Base-by-base conservation (phyloP, 2,888 invertebrate species). In the Perdita meconis region DNA sequence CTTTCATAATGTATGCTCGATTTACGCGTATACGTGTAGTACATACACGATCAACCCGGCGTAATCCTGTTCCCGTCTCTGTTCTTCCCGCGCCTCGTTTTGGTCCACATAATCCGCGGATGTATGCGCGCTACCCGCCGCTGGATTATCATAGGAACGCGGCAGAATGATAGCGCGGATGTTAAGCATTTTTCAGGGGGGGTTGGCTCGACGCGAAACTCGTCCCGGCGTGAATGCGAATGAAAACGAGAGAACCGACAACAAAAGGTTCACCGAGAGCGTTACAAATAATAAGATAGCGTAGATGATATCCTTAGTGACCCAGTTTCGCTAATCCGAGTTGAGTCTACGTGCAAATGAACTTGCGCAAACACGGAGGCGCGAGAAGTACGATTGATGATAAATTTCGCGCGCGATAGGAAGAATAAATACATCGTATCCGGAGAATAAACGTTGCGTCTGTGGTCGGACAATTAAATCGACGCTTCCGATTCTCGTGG, bases 101-200 rank as follows among this genome's bases (percentile, higher is more conserved):
- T 10, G 38, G 60, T 30, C 55, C 22, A 34, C 16, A 64, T 53
- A 40, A 75, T 40, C 59, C 40, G 40, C 8, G 68, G 34, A 30
- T 44, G 51, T 63, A 60, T 70, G 67, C 5, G 61, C 64, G 66
- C 80, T 67, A 67, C 67, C 78, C 67, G 78, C 69, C 61, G 66
- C 63, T 78, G 79, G 66, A 78, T 80, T 80, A 80, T 74, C 78
- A 70, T 69, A 78, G 63, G 78, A 80, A 74, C 69, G 64, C 42
- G 61, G 60, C 57, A 24, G 68, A 72, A 68, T 64, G 78, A 69
- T 57, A 64, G 70, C 47, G 44, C 66, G 53, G 59, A 65, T 65
- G 64, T 68, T 77, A 73, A 79, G 73, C 59, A 73, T 78, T 79
- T 79, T 77, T 73, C 76, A 72, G 55, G 30, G 59, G n/a, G n/a